Base-by-base conservation (phyloP, 2,797 vertebrate genomes). In the Alosa sapidissima region DNA sequence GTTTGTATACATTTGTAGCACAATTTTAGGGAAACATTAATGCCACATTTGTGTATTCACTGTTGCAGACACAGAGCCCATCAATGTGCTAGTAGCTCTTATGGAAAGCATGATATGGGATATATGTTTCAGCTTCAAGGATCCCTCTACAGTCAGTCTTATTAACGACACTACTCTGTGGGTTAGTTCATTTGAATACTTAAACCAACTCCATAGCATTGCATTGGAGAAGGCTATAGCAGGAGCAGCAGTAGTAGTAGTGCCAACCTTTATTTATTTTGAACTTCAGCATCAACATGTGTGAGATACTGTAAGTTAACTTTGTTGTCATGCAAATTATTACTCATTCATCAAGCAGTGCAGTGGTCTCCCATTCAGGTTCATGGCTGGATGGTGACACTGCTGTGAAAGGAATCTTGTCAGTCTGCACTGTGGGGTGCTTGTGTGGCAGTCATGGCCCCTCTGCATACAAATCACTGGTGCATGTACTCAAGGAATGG, bases 341-440 rank as follows among this genome's bases (percentile, higher is more conserved):
- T 82, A 81, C 75, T n/a, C 58, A 58, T 78, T 85, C 75, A 84
- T 85, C 48, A 45, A 41, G n/a, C 58, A 83, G 19, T 49, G 55
- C 81, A 45, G 55, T 45, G 81, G 10, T 33, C 65, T 41, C 68
- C 36, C 36, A 68, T 68, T 24, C n/a, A 68, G 62, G 62, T n/a
- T 68, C 7, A 11, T 68, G n/a, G 65, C 65, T 14, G 14, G 28
- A 72, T 72, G 14, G 65, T 72, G 81, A 28, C 75, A 41, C 60
- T 82, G 62, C 55, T 60, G 72, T 52, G n/a, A 54, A 48, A 55
- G 19, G 41, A 60, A 48, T 49, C 5, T 33, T n/a, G 13, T 84
- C 83, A 83, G 55, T 78, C 72, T 84, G 83, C 33, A 49, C 62
- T 68, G 72, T 84, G 49, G 33, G 54, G 45, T 78, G 81, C 28